Base-by-base conservation (phyloP, 2,113 vertebrate species). In the Clarias magur region DNA sequence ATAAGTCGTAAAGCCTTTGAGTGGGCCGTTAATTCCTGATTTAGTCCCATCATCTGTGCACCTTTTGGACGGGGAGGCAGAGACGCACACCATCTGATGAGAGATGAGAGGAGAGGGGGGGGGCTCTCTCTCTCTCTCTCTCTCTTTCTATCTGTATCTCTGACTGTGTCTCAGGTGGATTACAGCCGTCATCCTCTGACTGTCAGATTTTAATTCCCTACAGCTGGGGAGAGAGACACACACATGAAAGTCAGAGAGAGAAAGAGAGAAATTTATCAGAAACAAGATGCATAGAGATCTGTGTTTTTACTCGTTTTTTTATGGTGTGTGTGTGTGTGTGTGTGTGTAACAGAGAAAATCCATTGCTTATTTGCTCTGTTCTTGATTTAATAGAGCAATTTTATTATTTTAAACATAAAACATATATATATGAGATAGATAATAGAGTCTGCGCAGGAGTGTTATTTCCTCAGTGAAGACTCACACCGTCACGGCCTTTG, bases 1-100 rank as follows among this genome's bases (percentile, higher is more conserved):
- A 95, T 94, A 93, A 93, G 88, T 80, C 90, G 90, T 91, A 96
- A 95, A 94, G 92, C 94, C 92, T 95, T 94, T 94, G 95, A 95
- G 93, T 90, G 89, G 93, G 91, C 83, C 80, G 92, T 91, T 96
- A 96, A 95, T 95, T 92, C 91, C 91, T 87, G 88, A 88, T 94
- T 95, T 94, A 96, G 93, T 91, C 73, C 21, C 92, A 92, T 95
- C 93, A 94, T 93, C 95, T 95, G 94, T 91, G 85, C 90, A 72
- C 83, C 86, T 88, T 88, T 90, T 88, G 91, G 91, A 89, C 68
- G 6, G 54, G 83, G 68, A 84, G 68, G 93, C 88, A 91, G 76
- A 86, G 88, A 90, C 91, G 90, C 91, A 92, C 92, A 87, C 92
- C 92, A 94, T 92, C 92, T 93, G 84, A 91, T 90, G 85, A 60